Evolutionary conservation across 2,797 vertebrate genomes (phyloP).

Genomic region (Diplodus puntazzo): DNA sequence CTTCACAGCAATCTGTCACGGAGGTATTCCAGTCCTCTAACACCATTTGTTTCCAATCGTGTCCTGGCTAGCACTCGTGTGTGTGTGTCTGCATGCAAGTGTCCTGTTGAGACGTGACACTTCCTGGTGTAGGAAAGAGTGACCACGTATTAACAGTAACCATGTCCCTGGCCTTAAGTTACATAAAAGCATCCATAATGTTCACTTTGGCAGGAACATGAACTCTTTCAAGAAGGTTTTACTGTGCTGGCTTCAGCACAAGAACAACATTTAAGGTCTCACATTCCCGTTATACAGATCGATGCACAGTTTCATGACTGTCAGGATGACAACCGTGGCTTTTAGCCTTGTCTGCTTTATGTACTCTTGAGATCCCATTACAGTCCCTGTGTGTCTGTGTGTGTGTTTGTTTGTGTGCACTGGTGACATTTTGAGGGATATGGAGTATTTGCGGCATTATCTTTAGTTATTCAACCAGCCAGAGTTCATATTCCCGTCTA

Average conservation of each 20-base stretch:
- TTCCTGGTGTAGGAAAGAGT: conserved; percentile 33
- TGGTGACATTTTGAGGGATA: conserved; percentile 51
- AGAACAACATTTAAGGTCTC: conserved; percentile 14
- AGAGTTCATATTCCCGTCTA: conserved; percentile 40
- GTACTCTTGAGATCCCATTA: not conserved
- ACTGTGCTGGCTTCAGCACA: conserved; percentile 2
- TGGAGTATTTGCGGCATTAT: conserved; percentile 37
- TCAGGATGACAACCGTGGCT: not conserved
- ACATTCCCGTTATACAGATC: not conserved
- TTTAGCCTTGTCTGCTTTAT: conserved; percentile 18
- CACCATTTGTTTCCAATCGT: conserved; percentile 42
- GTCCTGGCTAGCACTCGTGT: conserved; percentile 19
- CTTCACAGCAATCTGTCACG: conserved; percentile 32
- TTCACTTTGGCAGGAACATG: conserved; percentile 21
- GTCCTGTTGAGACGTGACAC: conserved; percentile 23
- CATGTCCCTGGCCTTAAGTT: conserved; percentile 12
- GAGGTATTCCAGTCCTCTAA: conserved; percentile 57
- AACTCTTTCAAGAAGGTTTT: conserved; percentile 9
- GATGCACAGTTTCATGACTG: not conserved
- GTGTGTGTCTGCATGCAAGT: conserved; percentile 13
- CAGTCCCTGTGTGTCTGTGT: not conserved
- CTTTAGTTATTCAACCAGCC: conserved; percentile 34
- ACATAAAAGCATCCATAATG: not conserved
- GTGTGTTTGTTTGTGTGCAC: conserved; percentile 2
- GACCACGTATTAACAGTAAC: conserved; percentile 7